A percentile compares a stretch with the other conserved stretches of the same genome.
phyloP scores from a whole-genome alignment of 2,888 invertebrate genomes.

The Sceliomorpha sp. region DNA sequence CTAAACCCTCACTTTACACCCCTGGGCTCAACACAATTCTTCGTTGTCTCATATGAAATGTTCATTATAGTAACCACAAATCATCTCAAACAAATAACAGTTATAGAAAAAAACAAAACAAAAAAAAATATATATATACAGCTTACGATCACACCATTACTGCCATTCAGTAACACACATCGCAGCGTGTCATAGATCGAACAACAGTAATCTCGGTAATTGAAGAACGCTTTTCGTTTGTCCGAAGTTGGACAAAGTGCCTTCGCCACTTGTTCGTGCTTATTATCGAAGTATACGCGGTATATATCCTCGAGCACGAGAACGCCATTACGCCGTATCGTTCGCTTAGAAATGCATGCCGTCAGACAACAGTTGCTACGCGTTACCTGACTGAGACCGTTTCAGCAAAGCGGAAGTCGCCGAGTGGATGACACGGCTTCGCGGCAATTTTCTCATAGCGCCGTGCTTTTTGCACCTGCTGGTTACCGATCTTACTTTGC shows the following conservation, averaged over 20 bases:
- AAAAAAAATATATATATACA: no score
- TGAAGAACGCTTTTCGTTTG: not conserved
- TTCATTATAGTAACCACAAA: no score
- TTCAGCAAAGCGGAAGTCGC: conserved; percentile 61
- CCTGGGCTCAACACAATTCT: no score
- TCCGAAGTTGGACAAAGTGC: conserved; percentile 42
- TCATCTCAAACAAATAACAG: no score
- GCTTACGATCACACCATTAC: no score
- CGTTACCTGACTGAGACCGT: conserved; percentile 65
- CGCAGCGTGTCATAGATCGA: no score
- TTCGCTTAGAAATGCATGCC: conserved; percentile 33
- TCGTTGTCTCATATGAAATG: no score
- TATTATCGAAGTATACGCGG: conserved; percentile 26
- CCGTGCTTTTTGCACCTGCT: conserved; percentile 57
- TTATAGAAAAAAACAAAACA: no score
- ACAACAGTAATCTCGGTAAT: no score
- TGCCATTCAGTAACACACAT: no score
- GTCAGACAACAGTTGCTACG: conserved; percentile 64
- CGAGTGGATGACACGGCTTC: conserved; percentile 53
- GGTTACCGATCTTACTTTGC: conserved; percentile 33
- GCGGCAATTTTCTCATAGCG: conserved; percentile 51
- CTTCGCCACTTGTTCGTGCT: conserved; percentile 30
- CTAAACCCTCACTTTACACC: no score
- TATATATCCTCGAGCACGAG: conserved; percentile 17
- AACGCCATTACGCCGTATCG: conserved; percentile 29